These are phyloP conservation scores for Cotesia chilonis DNA, from an alignment of 1,140 invertebrate genomes.

Conservation along the genomic window DNA sequence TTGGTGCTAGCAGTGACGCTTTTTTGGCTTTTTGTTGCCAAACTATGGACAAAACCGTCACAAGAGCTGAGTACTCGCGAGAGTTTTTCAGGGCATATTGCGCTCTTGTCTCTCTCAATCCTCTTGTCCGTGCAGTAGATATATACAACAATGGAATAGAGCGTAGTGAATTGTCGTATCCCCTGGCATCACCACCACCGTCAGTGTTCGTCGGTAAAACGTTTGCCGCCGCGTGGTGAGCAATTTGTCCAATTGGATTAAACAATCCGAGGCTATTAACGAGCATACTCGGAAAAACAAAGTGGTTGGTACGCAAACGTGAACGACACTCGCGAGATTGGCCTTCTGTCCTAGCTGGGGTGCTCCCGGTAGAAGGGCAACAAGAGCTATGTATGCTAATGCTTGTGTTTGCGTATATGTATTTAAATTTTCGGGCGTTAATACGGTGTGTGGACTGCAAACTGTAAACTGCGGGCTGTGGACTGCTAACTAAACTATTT, in stretches of 20 bases:
- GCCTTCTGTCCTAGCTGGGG: not conserved
- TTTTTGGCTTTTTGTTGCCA: not conserved
- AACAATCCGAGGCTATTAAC: constrained; percentile 52
- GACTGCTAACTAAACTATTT: too few species aligned
- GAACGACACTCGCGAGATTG: constrained; percentile 35
- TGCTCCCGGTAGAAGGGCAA: not conserved
- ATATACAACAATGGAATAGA: not conserved
- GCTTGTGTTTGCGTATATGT: too few species aligned
- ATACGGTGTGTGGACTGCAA: too few species aligned
- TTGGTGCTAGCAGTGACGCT: not conserved
- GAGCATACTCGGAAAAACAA: constrained; percentile 16
- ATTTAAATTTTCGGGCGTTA: too few species aligned
- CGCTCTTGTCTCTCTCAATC: not conserved
- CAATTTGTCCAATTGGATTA: constrained; percentile 60
- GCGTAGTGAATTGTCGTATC: too few species aligned
- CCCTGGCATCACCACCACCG: too few species aligned
- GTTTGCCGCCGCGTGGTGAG: constrained; percentile 29
- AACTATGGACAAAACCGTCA: constrained; percentile 5
- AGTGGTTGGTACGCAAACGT: constrained; percentile 20
- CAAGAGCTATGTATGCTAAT: not conserved
- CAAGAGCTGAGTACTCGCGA: constrained; percentile 8
- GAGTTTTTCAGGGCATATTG: constrained; percentile 36
- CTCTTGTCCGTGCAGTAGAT: not conserved
- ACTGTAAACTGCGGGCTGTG: too few species aligned
- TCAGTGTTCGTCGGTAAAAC: too few species aligned